Conservation (phyloP, 2,888 invertebrate species). For the Hyposoter dolosus region DNA sequence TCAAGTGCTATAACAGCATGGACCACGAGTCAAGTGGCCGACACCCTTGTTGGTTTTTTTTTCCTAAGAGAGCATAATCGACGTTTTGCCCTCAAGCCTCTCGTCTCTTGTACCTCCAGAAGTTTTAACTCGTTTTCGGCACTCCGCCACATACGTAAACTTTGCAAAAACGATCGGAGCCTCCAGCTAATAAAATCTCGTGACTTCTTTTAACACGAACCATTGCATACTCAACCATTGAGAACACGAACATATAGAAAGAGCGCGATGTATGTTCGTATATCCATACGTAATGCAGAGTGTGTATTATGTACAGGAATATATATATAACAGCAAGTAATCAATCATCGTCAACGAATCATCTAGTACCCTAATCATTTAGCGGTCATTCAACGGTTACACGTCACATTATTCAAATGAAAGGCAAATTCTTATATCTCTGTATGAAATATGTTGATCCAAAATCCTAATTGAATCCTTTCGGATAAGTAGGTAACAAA, state of each 20-base stretch:
- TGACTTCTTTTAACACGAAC: slow-evolving; percentile 55
- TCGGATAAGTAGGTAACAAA: background rate
- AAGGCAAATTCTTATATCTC: background rate
- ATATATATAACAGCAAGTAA: slow-evolving; percentile 14
- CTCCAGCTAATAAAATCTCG: slow-evolving; percentile 68
- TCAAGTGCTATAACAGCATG: slow-evolving; percentile 41
- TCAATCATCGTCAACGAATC: slow-evolving; percentile 43
- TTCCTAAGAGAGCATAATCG: slow-evolving; percentile 64
- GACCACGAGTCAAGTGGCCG: slow-evolving; percentile 59
- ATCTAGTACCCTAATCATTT: slow-evolving; percentile 16
- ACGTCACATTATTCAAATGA: slow-evolving; percentile 21
- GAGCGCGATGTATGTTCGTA: background rate
- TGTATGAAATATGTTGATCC: slow-evolving; percentile 5
- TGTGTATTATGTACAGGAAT: background rate
- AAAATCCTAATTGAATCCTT: slow-evolving; percentile 27
- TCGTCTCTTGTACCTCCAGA: slow-evolving; percentile 37
- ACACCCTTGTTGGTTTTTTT: slow-evolving; percentile 47
- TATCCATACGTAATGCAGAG: background rate
- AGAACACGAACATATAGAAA: slow-evolving; percentile 2
- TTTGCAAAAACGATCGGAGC: slow-evolving; percentile 65
- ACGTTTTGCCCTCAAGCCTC: slow-evolving; percentile 66
- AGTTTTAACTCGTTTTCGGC: slow-evolving; percentile 70
- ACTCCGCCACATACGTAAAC: slow-evolving; percentile 47
- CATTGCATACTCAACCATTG: slow-evolving; percentile 32
- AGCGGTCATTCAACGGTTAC: slow-evolving; percentile 21